These are phyloP conservation scores for Nibea albiflora DNA, from an alignment of 2,113 vertebrate species.

Conservation along the genomic window DNA sequence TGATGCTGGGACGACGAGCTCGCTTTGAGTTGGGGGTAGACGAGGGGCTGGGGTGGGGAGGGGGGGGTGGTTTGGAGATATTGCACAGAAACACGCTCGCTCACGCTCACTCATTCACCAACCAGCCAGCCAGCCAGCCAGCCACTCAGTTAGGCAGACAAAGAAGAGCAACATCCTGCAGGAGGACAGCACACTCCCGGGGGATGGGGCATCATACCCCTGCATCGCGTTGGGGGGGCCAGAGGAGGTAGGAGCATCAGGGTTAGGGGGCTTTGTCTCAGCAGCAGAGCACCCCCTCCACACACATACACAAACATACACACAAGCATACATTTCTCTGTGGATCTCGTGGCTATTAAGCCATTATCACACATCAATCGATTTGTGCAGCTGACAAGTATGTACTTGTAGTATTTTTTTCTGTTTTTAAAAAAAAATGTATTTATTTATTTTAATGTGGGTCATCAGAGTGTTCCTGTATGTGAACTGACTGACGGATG, in stretches of 20 bases:
- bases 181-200: constrained; percentile 79
- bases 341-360: constrained; percentile 36
- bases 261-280: constrained; percentile 82
- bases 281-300: constrained; percentile 49
- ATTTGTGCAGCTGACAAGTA: constrained; percentile 38
- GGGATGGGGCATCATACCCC: constrained; percentile 87
- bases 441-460: constrained; percentile 38
- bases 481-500: constrained; percentile 14
- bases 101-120: constrained; percentile 64
- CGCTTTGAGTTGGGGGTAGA: constrained; percentile 75
- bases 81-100: constrained; percentile 59
- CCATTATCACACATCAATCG: constrained; percentile 49
- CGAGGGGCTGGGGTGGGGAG: constrained; percentile 54
- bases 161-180: constrained; percentile 82
- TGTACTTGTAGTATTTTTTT: constrained; percentile 25
- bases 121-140: constrained; percentile 50
- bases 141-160: constrained; percentile 76
- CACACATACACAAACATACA: constrained; percentile 22
- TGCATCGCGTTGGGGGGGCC: constrained; percentile 82
- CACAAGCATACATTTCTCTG: constrained; percentile 33
- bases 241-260: constrained; percentile 83
- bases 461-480: constrained; percentile 40
- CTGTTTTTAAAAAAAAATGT: too few species aligned
- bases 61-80: constrained; percentile 43
- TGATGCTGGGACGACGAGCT: constrained; percentile 74